These are phyloP conservation scores for Pipra filicauda DNA, from an alignment of 2,113 vertebrate species.

Conservation along the genomic window DNA sequence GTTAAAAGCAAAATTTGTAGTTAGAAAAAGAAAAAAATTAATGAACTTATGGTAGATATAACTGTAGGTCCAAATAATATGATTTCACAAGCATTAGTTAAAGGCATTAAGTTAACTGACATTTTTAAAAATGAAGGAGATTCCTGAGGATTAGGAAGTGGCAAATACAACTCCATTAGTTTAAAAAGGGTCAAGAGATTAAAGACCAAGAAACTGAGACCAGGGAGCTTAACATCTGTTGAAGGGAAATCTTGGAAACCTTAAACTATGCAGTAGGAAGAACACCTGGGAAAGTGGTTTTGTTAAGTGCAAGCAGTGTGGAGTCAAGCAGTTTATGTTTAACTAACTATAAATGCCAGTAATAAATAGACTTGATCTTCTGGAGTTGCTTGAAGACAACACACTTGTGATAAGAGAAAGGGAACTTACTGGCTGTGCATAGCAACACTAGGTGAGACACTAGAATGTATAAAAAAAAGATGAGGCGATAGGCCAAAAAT, in stretches of 20 bases:
- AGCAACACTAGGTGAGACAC: slow-evolving; percentile 9
- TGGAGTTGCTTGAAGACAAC: slow-evolving; percentile 55
- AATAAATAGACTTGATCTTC: slow-evolving; percentile 28
- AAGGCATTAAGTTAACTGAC: slow-evolving; percentile 32
- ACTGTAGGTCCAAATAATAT: neutral
- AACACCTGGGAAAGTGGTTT: slow-evolving; percentile 72
- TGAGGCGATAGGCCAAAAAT: neutral
- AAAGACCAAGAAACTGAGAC: slow-evolving; percentile 69
- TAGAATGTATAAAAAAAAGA: slow-evolving; percentile 9
- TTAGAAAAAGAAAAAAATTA: neutral
- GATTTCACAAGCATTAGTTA: slow-evolving; percentile 19
- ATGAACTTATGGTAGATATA: neutral
- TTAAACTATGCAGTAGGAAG: slow-evolving; percentile 55
- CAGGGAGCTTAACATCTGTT: slow-evolving; percentile 72
- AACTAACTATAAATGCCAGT: slow-evolving; percentile 21
- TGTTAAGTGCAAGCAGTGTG: slow-evolving; percentile 29
- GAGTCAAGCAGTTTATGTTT: slow-evolving; percentile 65
- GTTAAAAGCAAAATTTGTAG: neutral
- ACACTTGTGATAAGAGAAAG: slow-evolving; percentile 23
- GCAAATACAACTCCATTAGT: slow-evolving; percentile 76
- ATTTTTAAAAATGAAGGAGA: slow-evolving; percentile 55
- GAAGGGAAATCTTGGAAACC: slow-evolving; percentile 58
- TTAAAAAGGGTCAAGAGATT: slow-evolving; percentile 70
- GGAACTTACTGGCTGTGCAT: slow-evolving; percentile 14
- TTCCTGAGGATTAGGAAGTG: slow-evolving; percentile 73